These are phyloP conservation scores for Sitobion miscanthi DNA, from an alignment of 1,140 invertebrate species.

Conservation along the genomic window DNA sequence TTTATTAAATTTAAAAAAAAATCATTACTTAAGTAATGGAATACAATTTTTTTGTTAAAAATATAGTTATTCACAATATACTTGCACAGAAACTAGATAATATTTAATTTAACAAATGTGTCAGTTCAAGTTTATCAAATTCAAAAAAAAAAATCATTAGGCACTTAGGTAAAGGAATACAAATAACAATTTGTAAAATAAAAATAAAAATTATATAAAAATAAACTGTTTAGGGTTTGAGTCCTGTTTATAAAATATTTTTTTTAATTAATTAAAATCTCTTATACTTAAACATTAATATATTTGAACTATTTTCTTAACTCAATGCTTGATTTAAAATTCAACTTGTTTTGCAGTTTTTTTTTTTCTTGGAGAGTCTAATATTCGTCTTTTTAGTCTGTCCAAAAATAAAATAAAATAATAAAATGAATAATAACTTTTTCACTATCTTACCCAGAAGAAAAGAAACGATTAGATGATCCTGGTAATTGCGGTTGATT, in stretches of 20 bases:
- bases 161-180: neutral
- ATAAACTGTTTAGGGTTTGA: neutral
- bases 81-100: no score
- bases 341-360: neutral
- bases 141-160: no score
- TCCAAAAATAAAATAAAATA: conserved; percentile 2
- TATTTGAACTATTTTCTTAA: neutral
- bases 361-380: neutral
- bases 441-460: neutral
- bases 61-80: no score
- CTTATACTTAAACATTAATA: neutral
- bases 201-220: neutral
- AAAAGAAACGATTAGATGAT: conserved; percentile 21
- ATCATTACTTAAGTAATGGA: neutral
- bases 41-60: neutral
- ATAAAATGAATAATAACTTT: neutral
- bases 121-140: neutral
- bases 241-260: neutral
- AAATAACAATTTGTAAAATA: conserved; percentile 22
- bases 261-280: neutral
- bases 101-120: no score
- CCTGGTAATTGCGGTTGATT: neutral
- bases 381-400: conserved; percentile 15
- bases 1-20: neutral
- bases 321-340: neutral